These are phyloP conservation scores for Cariama cristata DNA, from an alignment of 2,113 vertebrate genomes.

Conservation along the genomic window DNA sequence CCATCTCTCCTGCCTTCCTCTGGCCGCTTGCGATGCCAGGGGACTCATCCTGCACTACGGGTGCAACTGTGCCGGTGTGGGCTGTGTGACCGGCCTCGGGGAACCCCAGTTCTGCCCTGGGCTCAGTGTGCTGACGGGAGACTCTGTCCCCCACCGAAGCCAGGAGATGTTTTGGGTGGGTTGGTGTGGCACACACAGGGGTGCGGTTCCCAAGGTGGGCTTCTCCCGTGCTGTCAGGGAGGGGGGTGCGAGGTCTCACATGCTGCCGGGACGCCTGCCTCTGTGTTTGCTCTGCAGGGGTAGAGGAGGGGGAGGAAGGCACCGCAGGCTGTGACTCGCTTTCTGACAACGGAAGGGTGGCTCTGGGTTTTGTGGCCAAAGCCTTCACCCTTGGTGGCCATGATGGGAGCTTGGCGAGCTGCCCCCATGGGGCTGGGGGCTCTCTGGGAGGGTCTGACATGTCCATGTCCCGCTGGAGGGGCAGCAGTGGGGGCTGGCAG, in stretches of 20 bases:
- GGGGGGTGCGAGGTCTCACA: rapidly evolving
- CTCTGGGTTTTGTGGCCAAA: neutral
- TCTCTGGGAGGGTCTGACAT: neutral
- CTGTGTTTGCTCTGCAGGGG: neutral
- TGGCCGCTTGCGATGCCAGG: rapidly evolving
- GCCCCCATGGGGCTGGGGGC: neutral
- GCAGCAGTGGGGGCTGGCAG: neutral
- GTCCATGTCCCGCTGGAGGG: neutral
- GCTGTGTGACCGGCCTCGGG: neutral
- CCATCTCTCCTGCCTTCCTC: neutral
- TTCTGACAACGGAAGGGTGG: neutral
- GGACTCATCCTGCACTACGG: neutral
- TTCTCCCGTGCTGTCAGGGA: rapidly evolving
- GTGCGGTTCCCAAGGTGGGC: neutral
- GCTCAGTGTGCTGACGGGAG: rapidly evolving
- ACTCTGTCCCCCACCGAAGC: neutral
- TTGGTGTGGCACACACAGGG: neutral
- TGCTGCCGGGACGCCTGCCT: rapidly evolving
- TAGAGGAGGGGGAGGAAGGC: neutral
- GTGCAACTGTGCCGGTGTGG: neutral
- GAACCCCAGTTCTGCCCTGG: neutral
- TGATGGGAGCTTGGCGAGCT: rapidly evolving
- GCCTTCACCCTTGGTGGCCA: neutral
- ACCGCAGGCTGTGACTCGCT: neutral
- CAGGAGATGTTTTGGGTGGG: neutral